phyloP scores from a whole-genome alignment of 2,113 vertebrate genomes.

The Rhea pennata region DNA sequence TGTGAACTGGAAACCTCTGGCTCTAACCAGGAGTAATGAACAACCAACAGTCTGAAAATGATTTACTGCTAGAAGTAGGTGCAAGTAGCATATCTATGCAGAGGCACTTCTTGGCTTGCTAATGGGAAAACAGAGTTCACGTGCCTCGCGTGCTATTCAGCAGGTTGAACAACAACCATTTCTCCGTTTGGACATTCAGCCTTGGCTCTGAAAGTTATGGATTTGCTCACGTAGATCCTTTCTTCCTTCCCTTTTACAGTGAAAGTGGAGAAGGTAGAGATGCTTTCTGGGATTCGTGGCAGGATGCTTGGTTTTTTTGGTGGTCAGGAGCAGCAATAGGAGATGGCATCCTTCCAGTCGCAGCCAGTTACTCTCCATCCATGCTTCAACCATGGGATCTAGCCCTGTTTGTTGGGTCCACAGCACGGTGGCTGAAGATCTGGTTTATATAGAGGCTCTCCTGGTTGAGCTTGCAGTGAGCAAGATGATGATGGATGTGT shows the following conservation, averaged over 20 bases:
- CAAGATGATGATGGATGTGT: neutral
- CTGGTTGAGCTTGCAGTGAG: neutral
- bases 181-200: neutral
- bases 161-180: neutral
- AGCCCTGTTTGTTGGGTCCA: neutral
- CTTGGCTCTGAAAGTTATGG: neutral
- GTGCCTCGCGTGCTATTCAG: fast-evolving
- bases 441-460: fast-evolving
- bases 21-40: neutral
- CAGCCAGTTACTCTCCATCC: neutral
- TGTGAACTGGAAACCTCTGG: conserved; percentile 55
- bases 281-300: neutral
- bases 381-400: neutral
- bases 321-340: neutral
- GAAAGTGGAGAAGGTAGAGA: neutral
- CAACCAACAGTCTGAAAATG: neutral
- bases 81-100: neutral
- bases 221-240: neutral
- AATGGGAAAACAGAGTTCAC: neutral
- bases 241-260: neutral
- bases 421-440: neutral
- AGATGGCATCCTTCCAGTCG: neutral
- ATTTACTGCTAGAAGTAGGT: conserved; percentile 28
- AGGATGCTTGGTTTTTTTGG: neutral
- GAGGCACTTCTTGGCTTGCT: neutral